Percentiles rank a stretch among this genome's conserved stretches.
These are phyloP conservation scores for Caiman crocodilus DNA, from an alignment of 2,797 vertebrate genomes.

Conservation along the genomic window DNA sequence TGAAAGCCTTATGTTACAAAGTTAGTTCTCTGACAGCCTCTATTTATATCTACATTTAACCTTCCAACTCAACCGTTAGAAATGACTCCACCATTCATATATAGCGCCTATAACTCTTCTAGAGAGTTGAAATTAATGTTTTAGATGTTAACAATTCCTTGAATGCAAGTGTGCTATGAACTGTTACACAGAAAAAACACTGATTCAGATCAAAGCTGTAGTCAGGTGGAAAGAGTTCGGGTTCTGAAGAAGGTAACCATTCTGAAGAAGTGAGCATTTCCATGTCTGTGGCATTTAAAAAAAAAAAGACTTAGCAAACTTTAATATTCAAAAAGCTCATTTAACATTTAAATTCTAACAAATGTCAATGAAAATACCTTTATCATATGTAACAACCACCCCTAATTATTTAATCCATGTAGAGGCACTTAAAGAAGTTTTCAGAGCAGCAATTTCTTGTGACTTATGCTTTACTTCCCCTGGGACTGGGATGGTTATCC, in stretches of 20 bases:
- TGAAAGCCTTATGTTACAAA: conserved; percentile 42
- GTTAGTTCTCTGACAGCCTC: conserved; percentile 36
- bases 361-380: neutral
- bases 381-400: neutral
- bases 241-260: conserved; percentile 7
- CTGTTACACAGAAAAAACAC: conserved; percentile 56
- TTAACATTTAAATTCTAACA: neutral
- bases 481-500: neutral
- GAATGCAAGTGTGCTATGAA: conserved; percentile 29
- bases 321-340: neutral
- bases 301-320: neutral
- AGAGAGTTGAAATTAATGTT: conserved; percentile 48
- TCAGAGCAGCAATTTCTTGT: neutral
- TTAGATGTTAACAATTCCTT: conserved; percentile 38
- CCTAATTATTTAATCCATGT: neutral
- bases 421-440: conserved; percentile 26
- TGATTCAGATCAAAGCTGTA: conserved; percentile 24
- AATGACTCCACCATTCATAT: conserved; percentile 29
- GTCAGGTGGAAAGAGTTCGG: conserved; percentile 28
- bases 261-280: neutral
- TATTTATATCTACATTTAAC: conserved; percentile 54
- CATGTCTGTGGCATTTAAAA: neutral
- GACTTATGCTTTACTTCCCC: neutral
- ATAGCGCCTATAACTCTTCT: conserved; percentile 55
- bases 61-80: conserved; percentile 32